Evolutionary conservation across 2,888 invertebrate genomes (phyloP), one percentile per base, ranked within the genome.

Genomic region (Syrista parreyssii): DNA sequence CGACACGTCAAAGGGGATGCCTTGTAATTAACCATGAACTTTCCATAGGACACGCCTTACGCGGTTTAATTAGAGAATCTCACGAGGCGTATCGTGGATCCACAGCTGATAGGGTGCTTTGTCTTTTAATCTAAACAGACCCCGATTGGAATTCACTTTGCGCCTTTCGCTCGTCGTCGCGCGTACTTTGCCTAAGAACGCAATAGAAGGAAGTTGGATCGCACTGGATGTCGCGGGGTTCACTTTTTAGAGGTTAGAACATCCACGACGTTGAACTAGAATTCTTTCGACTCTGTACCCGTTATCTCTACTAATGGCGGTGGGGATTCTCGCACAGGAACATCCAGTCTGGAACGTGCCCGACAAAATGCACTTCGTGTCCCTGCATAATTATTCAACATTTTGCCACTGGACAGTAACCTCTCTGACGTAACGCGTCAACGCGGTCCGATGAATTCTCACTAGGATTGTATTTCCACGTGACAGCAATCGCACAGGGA

Each of bases 1-100:
- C 30, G 30, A 31, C 71, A 34, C 71, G 71, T 71, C 71, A 31
- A 71, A 32, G 15, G 33, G 33, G 23, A 23, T 31, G 71, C 31
- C 71, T 71, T 71, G 71, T 71, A 71, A 71, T 71, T 71, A 71
- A 71, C 71, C 32, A 71, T 71, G 30, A 71, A 71, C 71, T 71
- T 71, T 71, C 30, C 71, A 34, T 23, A 23, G 71, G 71, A 71
- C 23, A 71, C 31, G 71, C 32, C 71, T 71, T 33, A 32, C 23
- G 30, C 71, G 30, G 71, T 71, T 71, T 30, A 71, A 71, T 71
- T 71, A 71, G 30, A 30, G 30, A 71, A 71, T 71, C 71, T 33
- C 15, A 12, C 71, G 11, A 34, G 30, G 32, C 12, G 30, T 30
- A 32, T 31, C 71, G 71, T 33, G 30, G 23, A 34, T 30, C 71